Evolutionary conservation across 1,140 invertebrate genomes (phyloP).

Genomic region (Asbolus verrucosus): DNA sequence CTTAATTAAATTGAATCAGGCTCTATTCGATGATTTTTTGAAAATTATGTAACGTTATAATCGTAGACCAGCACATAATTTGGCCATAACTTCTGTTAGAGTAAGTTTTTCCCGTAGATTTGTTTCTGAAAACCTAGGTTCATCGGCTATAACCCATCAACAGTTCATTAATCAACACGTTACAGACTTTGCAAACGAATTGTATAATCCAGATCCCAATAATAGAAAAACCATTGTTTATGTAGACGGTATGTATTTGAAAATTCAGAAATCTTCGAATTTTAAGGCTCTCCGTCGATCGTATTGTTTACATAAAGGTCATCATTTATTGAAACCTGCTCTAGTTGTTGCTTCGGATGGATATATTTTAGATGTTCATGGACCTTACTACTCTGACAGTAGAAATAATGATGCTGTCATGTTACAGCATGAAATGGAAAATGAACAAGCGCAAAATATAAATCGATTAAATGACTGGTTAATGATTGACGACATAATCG

Average conservation of each 20-base stretch:
- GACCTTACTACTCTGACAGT: conserved; percentile 10
- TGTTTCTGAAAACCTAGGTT: too few relatives aligned
- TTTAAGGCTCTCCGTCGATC: not conserved
- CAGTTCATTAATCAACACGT: conserved; percentile 1
- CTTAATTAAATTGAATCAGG: too few relatives aligned
- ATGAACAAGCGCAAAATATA: not conserved
- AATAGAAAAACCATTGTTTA: not conserved
- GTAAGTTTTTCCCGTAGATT: too few relatives aligned
- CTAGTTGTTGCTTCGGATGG: not conserved
- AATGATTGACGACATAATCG: not conserved
- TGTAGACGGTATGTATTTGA: not conserved
- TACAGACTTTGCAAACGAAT: not conserved
- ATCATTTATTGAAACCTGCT: conserved; percentile 7
- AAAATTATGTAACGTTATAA: too few relatives aligned
- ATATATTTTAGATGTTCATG: conserved; percentile 7
- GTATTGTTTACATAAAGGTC: conserved; percentile 11
- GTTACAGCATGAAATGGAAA: not conserved
- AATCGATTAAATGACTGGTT: too few relatives aligned
- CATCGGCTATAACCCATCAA: too few relatives aligned
- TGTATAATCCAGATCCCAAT: not conserved
- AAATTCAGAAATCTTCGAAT: not conserved
- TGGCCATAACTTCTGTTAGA: too few relatives aligned
- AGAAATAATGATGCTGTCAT: conserved; percentile 10
- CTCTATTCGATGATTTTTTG: too few relatives aligned
- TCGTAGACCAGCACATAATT: too few relatives aligned